Evolutionary conservation across 2,888 invertebrate genomes (phyloP).

Genomic region (Copidosoma aretas): DNA sequence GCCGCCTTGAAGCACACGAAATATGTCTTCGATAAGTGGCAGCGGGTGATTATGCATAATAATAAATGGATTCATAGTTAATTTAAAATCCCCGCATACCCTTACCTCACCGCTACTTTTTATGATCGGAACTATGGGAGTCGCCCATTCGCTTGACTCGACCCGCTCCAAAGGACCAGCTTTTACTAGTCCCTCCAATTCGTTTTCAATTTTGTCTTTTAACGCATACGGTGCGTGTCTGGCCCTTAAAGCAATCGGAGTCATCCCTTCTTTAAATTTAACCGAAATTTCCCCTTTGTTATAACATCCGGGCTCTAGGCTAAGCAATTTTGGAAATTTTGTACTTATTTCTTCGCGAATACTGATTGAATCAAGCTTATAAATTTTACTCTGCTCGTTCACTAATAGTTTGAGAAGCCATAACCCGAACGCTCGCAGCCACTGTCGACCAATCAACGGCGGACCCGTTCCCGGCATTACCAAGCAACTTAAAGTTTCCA

Average conservation of each 20-base stretch:
- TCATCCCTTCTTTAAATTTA: conserved; percentile 37
- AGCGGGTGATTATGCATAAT: conserved; percentile 47
- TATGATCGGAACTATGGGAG: conserved; percentile 48
- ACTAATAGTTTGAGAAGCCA: neutral
- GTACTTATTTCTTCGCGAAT: neutral
- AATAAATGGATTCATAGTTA: conserved; percentile 45
- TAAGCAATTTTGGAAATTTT: neutral
- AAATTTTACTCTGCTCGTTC: neutral
- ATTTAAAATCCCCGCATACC: conserved; percentile 31
- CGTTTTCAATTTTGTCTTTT: conserved; percentile 30
- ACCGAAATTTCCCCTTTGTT: conserved; percentile 39
- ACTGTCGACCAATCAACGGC: neutral
- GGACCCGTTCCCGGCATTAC: neutral
- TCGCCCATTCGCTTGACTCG: conserved; percentile 36
- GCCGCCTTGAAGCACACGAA: conserved; percentile 45
- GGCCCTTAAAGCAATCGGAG: conserved; percentile 44
- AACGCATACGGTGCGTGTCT: conserved; percentile 45
- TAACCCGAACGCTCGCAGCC: neutral
- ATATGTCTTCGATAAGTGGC: conserved; percentile 30
- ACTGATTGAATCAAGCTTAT: neutral
- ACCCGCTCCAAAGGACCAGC: conserved; percentile 41
- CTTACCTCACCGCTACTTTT: conserved; percentile 45
- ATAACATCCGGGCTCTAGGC: conserved; percentile 22
- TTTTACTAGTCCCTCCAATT: conserved; percentile 37
- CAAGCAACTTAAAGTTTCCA: neutral